Percentiles rank a stretch among this genome's conserved stretches.
Conservation (phyloP, 2,797 vertebrate species). For the Leontocebus nigricollis region DNA sequence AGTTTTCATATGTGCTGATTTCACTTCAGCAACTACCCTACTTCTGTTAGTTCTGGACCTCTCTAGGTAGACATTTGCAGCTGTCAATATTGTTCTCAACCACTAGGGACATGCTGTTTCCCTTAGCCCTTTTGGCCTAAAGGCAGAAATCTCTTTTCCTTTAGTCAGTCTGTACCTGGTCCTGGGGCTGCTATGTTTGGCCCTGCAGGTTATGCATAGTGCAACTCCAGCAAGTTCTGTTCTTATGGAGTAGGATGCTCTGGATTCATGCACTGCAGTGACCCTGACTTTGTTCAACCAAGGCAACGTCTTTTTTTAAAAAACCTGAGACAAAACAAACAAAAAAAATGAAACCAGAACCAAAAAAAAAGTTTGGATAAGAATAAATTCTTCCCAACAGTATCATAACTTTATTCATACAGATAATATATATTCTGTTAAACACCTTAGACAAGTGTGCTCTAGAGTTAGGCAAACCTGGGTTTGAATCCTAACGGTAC, state of each 20-base stretch:
- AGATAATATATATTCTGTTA: neutral
- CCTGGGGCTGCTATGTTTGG: neutral
- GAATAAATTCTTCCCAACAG: constrained; percentile 10
- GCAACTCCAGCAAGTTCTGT: neutral
- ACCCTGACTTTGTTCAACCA: constrained; percentile 17
- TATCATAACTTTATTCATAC: constrained; percentile 34
- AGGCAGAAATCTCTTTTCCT: neutral
- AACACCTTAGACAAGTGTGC: neutral
- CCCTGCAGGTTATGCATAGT: neutral
- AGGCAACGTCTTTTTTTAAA: neutral
- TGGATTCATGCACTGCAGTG: neutral
- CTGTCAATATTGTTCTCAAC: neutral
- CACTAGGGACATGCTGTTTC: constrained; percentile 54
- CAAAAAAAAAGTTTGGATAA: constrained; percentile 7
- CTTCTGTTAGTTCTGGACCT: neutral
- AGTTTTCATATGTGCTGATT: neutral
- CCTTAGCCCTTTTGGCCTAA: neutral
- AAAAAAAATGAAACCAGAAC: constrained; percentile 49
- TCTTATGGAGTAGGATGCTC: neutral
- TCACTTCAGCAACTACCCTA: neutral
- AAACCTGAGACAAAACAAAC: constrained; percentile 20
- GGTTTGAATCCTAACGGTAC: neutral
- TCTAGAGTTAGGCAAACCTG: neutral
- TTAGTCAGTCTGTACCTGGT: neutral
- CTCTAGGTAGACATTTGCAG: neutral